Percentiles rank a stretch among this genome's conserved stretches.
These are phyloP conservation scores for Acanthopleura granulata DNA, from an alignment of 2,888 invertebrate species.

Conservation along the genomic window DNA sequence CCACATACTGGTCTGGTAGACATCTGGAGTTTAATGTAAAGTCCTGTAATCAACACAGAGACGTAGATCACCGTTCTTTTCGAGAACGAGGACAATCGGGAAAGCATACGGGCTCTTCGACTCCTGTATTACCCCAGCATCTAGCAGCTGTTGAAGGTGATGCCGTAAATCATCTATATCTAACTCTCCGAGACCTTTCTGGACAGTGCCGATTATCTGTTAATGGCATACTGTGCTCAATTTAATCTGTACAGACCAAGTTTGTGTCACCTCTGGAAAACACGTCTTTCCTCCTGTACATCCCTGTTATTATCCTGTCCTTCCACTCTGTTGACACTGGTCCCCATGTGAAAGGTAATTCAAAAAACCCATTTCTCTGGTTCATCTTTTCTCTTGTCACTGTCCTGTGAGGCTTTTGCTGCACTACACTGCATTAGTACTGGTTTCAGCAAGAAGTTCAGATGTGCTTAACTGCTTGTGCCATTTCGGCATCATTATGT, in stretches of 20 bases:
- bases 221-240: neutral
- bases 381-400: too few relatives aligned
- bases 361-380: too few relatives aligned
- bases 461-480: too few relatives aligned
- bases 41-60: slow-evolving; percentile 1
- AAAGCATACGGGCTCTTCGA: neutral
- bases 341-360: too few relatives aligned
- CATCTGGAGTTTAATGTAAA: neutral
- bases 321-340: too few relatives aligned
- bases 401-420: too few relatives aligned
- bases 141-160: neutral
- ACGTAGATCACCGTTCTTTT: neutral
- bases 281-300: too few relatives aligned
- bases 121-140: neutral
- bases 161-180: neutral
- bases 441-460: too few relatives aligned
- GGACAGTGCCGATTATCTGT: neutral
- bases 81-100: neutral
- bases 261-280: neutral
- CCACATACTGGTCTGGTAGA: slow-evolving; percentile 6
- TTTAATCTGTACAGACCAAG: neutral
- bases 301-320: too few relatives aligned
- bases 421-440: too few relatives aligned
- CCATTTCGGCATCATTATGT: too few relatives aligned
- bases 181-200: neutral